Conservation (phyloP, 2,797 vertebrate species). For the Halcyon smyrnensis region DNA sequence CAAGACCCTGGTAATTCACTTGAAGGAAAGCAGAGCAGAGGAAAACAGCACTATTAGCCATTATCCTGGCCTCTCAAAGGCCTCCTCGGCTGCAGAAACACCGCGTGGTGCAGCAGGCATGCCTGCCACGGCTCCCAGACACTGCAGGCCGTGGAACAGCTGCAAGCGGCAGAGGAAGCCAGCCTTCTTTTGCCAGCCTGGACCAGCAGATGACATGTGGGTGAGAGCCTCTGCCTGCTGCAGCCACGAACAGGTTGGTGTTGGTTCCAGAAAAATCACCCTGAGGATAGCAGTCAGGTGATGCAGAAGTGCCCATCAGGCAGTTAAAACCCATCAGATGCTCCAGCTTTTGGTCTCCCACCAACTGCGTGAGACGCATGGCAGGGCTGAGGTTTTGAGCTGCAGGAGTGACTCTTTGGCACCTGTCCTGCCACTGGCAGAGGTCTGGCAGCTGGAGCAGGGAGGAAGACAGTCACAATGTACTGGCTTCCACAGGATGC, state of each 20-base stretch:
- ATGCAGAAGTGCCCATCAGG: neutral
- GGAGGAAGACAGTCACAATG: fast-evolving
- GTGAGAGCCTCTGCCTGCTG: neutral
- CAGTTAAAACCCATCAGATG: neutral
- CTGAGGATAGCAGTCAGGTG: fast-evolving
- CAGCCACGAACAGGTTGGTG: fast-evolving
- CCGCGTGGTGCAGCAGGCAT: neutral
- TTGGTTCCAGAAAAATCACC: neutral
- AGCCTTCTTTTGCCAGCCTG: neutral
- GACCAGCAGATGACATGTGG: neutral
- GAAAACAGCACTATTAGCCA: constrained; percentile 68
- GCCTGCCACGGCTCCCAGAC: neutral
- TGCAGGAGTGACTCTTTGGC: neutral
- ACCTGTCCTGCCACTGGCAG: neutral
- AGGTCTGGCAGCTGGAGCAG: neutral
- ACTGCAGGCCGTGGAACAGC: neutral
- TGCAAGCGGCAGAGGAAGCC: neutral
- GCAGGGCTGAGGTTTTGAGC: neutral
- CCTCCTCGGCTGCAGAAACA: neutral
- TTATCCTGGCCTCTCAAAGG: constrained; percentile 59
- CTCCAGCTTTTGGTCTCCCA: neutral
- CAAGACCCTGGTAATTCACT: constrained; percentile 76
- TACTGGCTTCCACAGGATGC: neutral
- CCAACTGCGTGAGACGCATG: fast-evolving
- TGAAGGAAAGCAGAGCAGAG: constrained; percentile 73